Evolutionary conservation across 1,140 invertebrate species (phyloP).

Genomic region (Agrypnia vestita): DNA sequence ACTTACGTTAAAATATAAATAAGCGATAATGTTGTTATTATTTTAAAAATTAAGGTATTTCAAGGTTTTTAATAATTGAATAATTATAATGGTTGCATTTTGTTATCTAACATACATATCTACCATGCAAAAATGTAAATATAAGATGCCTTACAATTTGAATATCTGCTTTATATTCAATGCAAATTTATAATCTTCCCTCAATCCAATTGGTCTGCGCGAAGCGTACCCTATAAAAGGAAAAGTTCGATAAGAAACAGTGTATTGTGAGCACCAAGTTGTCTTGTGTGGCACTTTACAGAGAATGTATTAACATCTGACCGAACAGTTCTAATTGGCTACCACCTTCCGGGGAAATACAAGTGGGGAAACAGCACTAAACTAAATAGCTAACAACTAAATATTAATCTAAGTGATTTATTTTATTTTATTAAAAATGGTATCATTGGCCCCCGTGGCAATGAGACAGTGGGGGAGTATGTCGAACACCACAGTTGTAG

Average conservation of each 20-base stretch:
- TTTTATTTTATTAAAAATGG: neutral
- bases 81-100: too few species aligned
- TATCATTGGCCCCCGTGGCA: constrained; percentile 2
- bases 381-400: neutral
- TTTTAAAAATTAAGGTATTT: too few species aligned
- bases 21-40: too few species aligned
- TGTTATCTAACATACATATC: neutral
- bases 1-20: too few species aligned
- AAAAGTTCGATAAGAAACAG: neutral
- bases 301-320: neutral
- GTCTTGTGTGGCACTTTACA: constrained; percentile 44
- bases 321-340: neutral
- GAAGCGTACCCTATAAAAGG: constrained; percentile 7
- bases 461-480: constrained; percentile 63
- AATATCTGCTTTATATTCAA: constrained; percentile 8
- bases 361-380: too few species aligned
- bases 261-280: constrained; percentile 44
- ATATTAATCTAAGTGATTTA: neutral
- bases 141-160: constrained; percentile 9
- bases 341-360: neutral
- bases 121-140: neutral
- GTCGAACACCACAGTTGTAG: constrained; percentile 80
- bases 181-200: constrained; percentile 37
- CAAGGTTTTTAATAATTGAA: too few species aligned
- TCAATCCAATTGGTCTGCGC: constrained; percentile 19